Evolutionary conservation across 2,113 vertebrate species (phyloP).

Genomic region (Elachura formosa): DNA sequence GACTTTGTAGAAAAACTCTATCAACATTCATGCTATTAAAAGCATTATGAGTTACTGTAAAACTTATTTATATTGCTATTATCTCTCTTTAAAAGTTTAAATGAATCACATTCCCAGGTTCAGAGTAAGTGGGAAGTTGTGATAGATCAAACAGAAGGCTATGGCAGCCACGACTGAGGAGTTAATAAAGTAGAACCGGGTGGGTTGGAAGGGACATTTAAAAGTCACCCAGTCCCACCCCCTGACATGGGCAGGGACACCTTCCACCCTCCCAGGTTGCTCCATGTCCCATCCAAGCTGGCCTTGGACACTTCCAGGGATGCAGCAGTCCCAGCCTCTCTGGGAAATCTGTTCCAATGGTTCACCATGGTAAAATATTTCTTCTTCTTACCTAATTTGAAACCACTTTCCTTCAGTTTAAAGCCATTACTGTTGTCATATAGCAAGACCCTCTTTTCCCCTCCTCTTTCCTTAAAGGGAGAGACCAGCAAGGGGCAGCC

Average conservation of each 20-base stretch:
- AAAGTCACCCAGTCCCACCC: not conserved
- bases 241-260: not conserved
- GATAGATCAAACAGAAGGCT: not conserved
- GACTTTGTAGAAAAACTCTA: constrained; percentile 41
- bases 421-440: not conserved
- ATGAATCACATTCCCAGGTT: not conserved
- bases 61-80: constrained; percentile 49
- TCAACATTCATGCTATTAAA: constrained; percentile 51
- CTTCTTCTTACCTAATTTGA: not conserved
- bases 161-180: not conserved
- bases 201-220: not conserved
- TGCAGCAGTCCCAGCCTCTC: not conserved
- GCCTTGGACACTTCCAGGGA: not conserved
- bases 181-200: not conserved
- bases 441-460: not conserved
- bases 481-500: not conserved
- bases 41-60: constrained; percentile 48
- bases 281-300: not conserved
- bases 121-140: not conserved
- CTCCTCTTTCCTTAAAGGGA: not conserved
- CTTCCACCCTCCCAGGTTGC: not conserved
- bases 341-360: rapidly evolving
- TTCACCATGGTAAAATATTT: not conserved
- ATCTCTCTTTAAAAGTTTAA: constrained; percentile 22
- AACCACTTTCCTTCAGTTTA: not conserved